phyloP scores from a whole-genome alignment of 2,797 vertebrate genomes.

The Pseudomugil gertrudae region DNA sequence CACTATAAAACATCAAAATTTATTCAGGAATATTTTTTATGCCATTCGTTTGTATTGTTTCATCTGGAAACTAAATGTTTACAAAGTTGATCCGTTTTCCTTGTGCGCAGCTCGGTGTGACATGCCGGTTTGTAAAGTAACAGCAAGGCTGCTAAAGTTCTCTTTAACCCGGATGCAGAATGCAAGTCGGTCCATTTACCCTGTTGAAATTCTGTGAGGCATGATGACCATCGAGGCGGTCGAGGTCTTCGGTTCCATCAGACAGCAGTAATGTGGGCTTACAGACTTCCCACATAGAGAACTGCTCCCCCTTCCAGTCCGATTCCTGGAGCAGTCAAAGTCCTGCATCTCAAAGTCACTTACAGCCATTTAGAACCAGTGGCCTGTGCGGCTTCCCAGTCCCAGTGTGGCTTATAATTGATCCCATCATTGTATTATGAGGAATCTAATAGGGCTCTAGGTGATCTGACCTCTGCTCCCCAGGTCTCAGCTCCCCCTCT shows the following conservation, averaged over 20 bases:
- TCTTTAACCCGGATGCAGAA: constrained; percentile 74
- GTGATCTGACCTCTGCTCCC: constrained; percentile 68
- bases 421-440: constrained; percentile 74
- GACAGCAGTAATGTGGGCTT: constrained; percentile 68
- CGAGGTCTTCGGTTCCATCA: constrained; percentile 60
- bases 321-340: constrained; percentile 59
- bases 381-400: constrained; percentile 62
- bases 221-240: constrained; percentile 55
- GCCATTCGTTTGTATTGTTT: neutral
- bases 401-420: constrained; percentile 70
- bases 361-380: constrained; percentile 54
- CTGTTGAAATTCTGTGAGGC: constrained; percentile 69
- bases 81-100: neutral
- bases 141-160: constrained; percentile 18
- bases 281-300: constrained; percentile 68
- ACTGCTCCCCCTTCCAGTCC: constrained; percentile 65
- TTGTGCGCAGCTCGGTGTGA: neutral
- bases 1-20: no score
- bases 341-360: constrained; percentile 69
- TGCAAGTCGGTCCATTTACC: constrained; percentile 65
- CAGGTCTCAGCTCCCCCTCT: constrained; percentile 45
- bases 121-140: constrained; percentile 17
- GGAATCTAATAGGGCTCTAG: constrained; percentile 63
- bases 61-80: neutral
- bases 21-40: neutral